Percentiles rank a stretch among this genome's conserved stretches.
Evolutionary conservation across 2,888 invertebrate species (phyloP).

Genomic region (Psylliodes chrysocephalus): DNA sequence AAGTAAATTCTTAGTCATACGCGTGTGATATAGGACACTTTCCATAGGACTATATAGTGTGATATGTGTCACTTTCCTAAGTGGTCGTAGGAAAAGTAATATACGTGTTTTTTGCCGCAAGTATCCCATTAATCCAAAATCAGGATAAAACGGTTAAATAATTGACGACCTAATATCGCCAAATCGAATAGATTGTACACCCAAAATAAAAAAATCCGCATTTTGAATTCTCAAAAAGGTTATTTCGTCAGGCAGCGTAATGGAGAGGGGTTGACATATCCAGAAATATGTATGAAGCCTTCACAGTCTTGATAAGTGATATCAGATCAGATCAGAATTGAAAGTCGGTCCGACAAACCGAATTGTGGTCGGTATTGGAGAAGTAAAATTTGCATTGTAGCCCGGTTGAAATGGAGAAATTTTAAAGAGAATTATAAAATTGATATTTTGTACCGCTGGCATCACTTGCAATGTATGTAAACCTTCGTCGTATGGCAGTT

Average conservation of each 20-base stretch:
- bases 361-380: background rate
- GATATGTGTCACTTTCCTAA: no score
- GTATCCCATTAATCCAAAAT: background rate
- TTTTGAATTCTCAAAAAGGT: constrained; percentile 16
- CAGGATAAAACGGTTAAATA: background rate
- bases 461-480: no score
- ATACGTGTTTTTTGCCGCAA: background rate
- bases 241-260: constrained; percentile 1
- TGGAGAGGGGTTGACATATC: constrained; percentile 34
- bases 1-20: no score
- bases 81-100: no score
- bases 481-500: no score
- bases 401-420: no score
- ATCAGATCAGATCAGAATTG: constrained; percentile 47
- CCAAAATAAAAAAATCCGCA: background rate
- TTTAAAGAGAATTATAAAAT: no score
- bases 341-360: constrained; percentile 5
- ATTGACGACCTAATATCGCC: background rate
- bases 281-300: constrained; percentile 41
- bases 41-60: no score
- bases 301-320: constrained; percentile 46
- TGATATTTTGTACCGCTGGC: no score
- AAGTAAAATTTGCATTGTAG: background rate
- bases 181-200: background rate
- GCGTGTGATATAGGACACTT: no score